phyloP scores from a whole-genome alignment of 2,888 invertebrate genomes.

The Eurois occulta region DNA sequence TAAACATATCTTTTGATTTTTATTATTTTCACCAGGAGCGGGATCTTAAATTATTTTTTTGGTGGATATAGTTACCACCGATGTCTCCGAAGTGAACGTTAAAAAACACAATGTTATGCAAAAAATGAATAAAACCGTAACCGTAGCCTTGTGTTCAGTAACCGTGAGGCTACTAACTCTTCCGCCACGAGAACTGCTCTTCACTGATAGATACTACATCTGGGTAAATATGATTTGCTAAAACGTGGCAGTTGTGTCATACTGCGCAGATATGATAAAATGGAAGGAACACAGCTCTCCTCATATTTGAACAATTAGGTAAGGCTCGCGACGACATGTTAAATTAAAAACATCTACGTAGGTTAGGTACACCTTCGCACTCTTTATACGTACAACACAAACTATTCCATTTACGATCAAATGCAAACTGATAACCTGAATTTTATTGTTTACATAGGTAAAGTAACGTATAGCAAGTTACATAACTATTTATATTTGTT shows the following conservation, averaged over 20 bases:
- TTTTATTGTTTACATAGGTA: background rate
- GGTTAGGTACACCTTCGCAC: background rate
- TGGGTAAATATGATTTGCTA: slow-evolving; percentile 6
- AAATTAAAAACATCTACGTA: slow-evolving; percentile 11
- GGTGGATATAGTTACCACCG: background rate
- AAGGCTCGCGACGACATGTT: slow-evolving; percentile 15
- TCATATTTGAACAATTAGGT: slow-evolving; percentile 33
- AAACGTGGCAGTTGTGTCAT: slow-evolving; percentile 13
- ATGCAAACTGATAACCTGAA: slow-evolving; percentile 1
- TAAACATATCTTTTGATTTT: background rate
- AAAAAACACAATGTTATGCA: slow-evolving; percentile 31
- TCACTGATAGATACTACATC: slow-evolving; percentile 41
- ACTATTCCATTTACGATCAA: slow-evolving; percentile 13
- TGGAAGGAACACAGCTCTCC: slow-evolving; percentile 17
- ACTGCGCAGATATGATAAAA: slow-evolving; percentile 28
- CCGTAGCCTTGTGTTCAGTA: slow-evolving; percentile 74
- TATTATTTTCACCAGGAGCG: background rate
- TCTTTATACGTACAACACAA: slow-evolving; percentile 3
- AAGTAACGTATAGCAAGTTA: background rate
- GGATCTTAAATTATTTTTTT: background rate
- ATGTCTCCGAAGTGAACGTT: slow-evolving; percentile 19
- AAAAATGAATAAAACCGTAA: slow-evolving; percentile 48
- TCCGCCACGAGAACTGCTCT: slow-evolving; percentile 49
- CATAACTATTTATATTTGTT: background rate
- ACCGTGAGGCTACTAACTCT: slow-evolving; percentile 70